These are phyloP conservation scores for Channallabes apus DNA, from an alignment of 2,797 vertebrate species.

Conservation along the genomic window DNA sequence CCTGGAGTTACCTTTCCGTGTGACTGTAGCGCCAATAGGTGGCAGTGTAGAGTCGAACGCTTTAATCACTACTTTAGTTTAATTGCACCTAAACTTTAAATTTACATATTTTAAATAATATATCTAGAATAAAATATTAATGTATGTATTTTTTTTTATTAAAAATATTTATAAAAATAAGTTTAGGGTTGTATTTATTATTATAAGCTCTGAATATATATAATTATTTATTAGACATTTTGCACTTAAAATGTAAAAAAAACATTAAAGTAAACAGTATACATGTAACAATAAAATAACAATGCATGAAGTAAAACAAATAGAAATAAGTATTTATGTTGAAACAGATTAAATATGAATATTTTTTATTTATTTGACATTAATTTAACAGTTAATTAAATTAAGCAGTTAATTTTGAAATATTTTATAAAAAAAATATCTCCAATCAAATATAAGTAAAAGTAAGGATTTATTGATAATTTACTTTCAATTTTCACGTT, in stretches of 20 bases:
- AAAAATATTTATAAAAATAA: neutral
- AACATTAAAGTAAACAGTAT: neutral
- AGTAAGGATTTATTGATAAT: neutral
- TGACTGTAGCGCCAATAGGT: neutral
- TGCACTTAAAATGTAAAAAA: neutral
- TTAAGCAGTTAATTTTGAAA: neutral
- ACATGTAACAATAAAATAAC: neutral
- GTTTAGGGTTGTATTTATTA: neutral
- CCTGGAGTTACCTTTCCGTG: neutral
- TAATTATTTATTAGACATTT: too few species aligned
- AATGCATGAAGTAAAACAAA: neutral
- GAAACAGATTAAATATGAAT: too few species aligned
- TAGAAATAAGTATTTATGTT: neutral
- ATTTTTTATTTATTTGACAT: neutral
- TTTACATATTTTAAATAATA: too few species aligned
- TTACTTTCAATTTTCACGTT: neutral
- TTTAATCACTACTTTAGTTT: neutral
- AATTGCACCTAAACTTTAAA: neutral
- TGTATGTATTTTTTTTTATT: neutral
- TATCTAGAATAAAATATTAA: too few species aligned
- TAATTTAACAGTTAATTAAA: neutral
- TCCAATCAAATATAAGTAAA: neutral
- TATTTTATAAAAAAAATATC: neutral
- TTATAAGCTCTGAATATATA: neutral
- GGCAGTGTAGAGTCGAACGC: neutral